Percentiles rank a stretch among this genome's conserved stretches.
These are phyloP conservation scores for Rhodinocichla rosea DNA, from an alignment of 2,113 vertebrate genomes.

Conservation along the genomic window DNA sequence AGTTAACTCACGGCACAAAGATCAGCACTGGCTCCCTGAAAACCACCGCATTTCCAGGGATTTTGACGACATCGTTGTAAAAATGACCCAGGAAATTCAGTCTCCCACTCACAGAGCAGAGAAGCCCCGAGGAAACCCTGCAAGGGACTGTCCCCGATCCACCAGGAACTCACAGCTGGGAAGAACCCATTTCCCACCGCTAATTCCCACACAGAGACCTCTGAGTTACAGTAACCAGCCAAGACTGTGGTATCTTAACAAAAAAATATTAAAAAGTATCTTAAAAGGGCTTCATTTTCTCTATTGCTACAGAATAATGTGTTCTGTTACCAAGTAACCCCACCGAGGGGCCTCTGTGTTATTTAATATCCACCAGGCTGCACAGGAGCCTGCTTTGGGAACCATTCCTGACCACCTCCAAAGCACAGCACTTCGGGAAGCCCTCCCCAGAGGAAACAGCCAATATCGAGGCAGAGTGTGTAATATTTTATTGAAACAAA, in stretches of 20 bases:
- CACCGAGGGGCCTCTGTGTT: fast-evolving
- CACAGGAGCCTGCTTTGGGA: neutral
- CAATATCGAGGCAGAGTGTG: neutral
- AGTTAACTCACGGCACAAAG: neutral
- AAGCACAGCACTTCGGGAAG: neutral
- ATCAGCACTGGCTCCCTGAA: neutral
- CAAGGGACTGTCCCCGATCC: too few relatives aligned
- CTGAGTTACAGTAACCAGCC: neutral
- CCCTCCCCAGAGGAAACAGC: neutral
- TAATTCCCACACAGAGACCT: fast-evolving
- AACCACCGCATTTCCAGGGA: fast-evolving
- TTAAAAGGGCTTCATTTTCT: neutral
- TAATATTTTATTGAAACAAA: neutral
- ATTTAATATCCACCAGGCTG: neutral
- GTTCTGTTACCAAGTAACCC: neutral
- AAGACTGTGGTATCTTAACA: neutral
- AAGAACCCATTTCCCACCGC: neutral
- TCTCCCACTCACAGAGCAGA: neutral
- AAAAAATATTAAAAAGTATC: neutral
- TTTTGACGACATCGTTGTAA: neutral
- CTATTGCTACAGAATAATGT: neutral
- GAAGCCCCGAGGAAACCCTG: neutral
- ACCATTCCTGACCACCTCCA: neutral
- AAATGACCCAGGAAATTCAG: neutral
- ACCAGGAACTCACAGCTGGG: fast-evolving